Percentiles rank a stretch among this genome's conserved stretches.
Evolutionary conservation across 2,113 vertebrate genomes (phyloP).

Genomic region (Hippolais icterina): DNA sequence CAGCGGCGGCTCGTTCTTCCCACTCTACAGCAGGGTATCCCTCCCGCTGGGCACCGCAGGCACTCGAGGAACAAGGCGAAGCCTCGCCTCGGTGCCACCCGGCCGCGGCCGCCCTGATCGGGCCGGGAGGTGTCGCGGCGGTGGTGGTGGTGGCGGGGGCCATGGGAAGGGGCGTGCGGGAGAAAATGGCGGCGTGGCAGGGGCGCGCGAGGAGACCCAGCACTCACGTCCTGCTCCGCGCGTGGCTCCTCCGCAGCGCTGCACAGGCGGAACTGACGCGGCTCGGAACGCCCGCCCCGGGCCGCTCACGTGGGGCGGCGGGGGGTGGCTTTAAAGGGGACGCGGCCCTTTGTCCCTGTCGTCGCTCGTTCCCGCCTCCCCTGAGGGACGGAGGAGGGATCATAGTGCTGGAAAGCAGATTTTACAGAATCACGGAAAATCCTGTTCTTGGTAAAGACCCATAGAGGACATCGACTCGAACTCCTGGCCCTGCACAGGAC

Average conservation of each 20-base stretch:
- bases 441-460: rapidly evolving
- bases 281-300: not conserved
- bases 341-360: not conserved
- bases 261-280: constrained; percentile 11
- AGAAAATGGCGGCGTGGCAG: not conserved
- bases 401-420: rapidly evolving
- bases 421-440: not conserved
- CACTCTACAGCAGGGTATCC: not conserved
- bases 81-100: no score
- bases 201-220: not conserved
- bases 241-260: not conserved
- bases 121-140: no score
- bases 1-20: not conserved
- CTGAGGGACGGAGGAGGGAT: no score
- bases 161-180: not conserved
- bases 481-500: not conserved
- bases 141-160: no score
- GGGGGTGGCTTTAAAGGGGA: not conserved
- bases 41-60: not conserved
- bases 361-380: rapidly evolving
- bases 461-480: rapidly evolving
- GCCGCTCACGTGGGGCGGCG: not conserved
- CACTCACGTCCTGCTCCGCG: not conserved
- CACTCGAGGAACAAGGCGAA: not conserved
- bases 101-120: not conserved